Evolutionary conservation across 1,140 invertebrate genomes (phyloP), one percentile per base, ranked within the genome.

Genomic region (Zaprionus africanus): DNA sequence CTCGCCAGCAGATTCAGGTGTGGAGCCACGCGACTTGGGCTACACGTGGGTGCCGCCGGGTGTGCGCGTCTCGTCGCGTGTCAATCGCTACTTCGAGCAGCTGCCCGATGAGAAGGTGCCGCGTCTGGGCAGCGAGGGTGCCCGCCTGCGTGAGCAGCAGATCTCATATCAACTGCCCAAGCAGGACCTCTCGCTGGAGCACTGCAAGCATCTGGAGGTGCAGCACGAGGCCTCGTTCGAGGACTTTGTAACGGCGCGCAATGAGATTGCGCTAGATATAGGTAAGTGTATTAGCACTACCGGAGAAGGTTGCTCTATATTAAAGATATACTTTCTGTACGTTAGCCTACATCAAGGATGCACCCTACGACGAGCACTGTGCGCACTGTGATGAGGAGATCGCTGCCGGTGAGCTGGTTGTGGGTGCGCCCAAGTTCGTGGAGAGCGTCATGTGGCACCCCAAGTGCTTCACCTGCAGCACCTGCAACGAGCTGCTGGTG

Each of bases 221-320:
- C 93, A 96, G 83, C 95, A 97, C 92, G 94, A 95, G 84, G 95
- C 95, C 53, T 96, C 95, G 76, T 98, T 96, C 90, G 95, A 97
- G 92, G 97, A 98, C 92, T 99, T 99, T 93, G 96, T 98, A 73
- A 95, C 96, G 24, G 97, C 97, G 36, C 94, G 98, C 49, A 99
- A 99, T 93, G 97, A 99, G 94, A 97, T 99, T 77, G 97, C 98
- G 15, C 94, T 99, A 77, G 99, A 99, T 93, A 98, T 99, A 86
- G 99, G 97, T 92, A 95, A 94, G 77, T 28, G 19, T 13, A 15
- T 62, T n/a, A 31, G 24, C 5, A 19, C 1, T 17, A 49, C 7
- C 13, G 5, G 12, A 4, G 31, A 4, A 4, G 19, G 57, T 49
- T 26, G 1, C 17, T 61, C 11, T 7, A 53, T 74, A 58, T 36